Base-by-base conservation (phyloP, 2,888 invertebrate genomes). In the Dioctria linearis region DNA sequence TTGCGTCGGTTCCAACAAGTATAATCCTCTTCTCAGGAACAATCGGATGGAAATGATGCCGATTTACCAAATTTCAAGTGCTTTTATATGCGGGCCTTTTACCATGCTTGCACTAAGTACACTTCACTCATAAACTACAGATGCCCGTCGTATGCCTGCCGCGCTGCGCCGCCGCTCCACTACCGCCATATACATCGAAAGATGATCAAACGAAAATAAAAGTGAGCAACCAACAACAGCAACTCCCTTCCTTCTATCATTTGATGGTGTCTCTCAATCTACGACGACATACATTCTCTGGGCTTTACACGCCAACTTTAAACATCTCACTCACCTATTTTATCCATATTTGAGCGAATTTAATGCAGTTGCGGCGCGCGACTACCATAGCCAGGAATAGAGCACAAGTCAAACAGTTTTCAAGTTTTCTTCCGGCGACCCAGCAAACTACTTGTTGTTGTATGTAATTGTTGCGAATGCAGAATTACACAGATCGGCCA, bases 21-120 rank as follows among this genome's bases (percentile, higher is more conserved):
- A 25, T 75, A 76, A 76, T 76, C 76, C 76, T 75, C 66, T 66
- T 57, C 67, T 54, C 13, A 61, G 66, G 40, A 78, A 65, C 78
- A 46, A 61, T 71, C 63, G 63, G 69, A 75, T 81, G 61, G 61
- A 73, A 82, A 81, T 83, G 82, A 82, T 82, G 80, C 61, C 37
- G 54, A 79, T 54, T 78, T 82, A 78, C 83, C 81, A 73, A 83
- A 83, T 71, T 76, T 81, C 80, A 80, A 82, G 79, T 80, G 83
- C 83, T 83, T 83, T 82, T 83, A 80, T 80, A 83, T 82, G 71
- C 65, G 63, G 39, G 54, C 80, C 80, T 80, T 80, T 80, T 80
- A 79, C 79, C 49, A 25, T 9, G 43, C 42, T 59, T 8, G 25
- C 25, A 25, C 1, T 25, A 25, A 75, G 73, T 75, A 42, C 37